Base-by-base conservation (phyloP, 1,140 invertebrate species). In the Achroia grisella region DNA sequence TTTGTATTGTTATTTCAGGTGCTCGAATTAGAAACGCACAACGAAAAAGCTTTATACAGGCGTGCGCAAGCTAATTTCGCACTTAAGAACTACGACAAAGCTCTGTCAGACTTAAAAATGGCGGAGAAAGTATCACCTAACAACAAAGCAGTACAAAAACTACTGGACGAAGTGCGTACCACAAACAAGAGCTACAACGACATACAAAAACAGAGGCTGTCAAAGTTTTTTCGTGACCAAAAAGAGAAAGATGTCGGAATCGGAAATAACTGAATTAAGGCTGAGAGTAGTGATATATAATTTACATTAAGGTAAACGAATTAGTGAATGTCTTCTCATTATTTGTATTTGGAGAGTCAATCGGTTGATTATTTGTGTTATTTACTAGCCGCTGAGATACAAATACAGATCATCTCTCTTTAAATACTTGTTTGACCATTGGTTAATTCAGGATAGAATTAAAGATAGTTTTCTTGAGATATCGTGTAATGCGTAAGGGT, bases 31-130 rank as follows among this genome's bases (percentile, higher is more conserved):
- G 89, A 94, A 50, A 71, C 88, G 12, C 86, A 83, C 0, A 94
- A 93, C 80, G 89, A 89, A 34, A 97, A 97, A 85, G 95, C 94
- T 0, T 74, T 93, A 17, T 96, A 93, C 75, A 87, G 95, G 56
- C 89, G 93, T 52, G 94, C 91, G 0, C 91, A 94, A 75, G 94
- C 94, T 0, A 87, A 92, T 33, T 88, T 90, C 66, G 89, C 87
- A 1, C 67, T 93, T 10, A 92, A 91, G 39, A 93, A 96, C 62
- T 94, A 95, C 69, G 89, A 93, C 33, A 71, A 89, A 17, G 92
- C 92, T 8, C 80, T 95, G 8, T 74, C 82, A 9, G 93, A 94
- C 72, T 85, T 95, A 0, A 87, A 89, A 52, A 63, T 69, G 28
- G 94, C 93, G 0, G 77, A 89, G 34, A 71, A 65, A 29, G 56